phyloP scores from a whole-genome alignment of 2,113 vertebrate species.

The Leucopsar rothschildi region DNA sequence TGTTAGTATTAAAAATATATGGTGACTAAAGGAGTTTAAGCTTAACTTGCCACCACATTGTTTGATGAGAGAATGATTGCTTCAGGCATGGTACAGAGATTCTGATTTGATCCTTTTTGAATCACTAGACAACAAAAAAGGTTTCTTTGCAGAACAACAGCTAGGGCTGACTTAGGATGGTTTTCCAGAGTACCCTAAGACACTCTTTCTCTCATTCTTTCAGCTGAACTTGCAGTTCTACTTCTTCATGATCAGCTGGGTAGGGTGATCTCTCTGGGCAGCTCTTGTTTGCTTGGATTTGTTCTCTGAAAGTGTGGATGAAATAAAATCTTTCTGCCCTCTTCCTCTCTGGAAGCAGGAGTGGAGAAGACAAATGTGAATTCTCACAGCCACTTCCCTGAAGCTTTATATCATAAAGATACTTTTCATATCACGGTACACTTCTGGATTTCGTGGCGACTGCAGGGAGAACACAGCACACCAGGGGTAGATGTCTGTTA shows the following conservation, averaged over 20 bases:
- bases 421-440: background rate
- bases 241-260: background rate
- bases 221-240: background rate
- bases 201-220: background rate
- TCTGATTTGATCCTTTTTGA: background rate
- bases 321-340: background rate
- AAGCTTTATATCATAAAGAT: background rate
- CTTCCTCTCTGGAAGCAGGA: background rate
- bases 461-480: background rate
- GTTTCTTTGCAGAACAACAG: background rate
- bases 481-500: background rate
- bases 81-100: background rate
- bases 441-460: background rate
- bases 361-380: background rate
- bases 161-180: background rate
- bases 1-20: background rate
- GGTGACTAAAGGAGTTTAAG: background rate
- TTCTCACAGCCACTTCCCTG: background rate
- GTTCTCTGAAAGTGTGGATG: background rate
- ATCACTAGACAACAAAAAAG: background rate
- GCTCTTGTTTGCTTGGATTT: background rate
- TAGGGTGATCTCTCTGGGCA: background rate
- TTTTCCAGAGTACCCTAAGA: background rate
- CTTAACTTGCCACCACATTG: background rate
- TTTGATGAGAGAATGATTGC: background rate